A percentile compares a stretch with the other conserved stretches of the same genome.
Evolutionary conservation across 1,140 invertebrate genomes (phyloP).

Genomic region (Uloborus diversus): DNA sequence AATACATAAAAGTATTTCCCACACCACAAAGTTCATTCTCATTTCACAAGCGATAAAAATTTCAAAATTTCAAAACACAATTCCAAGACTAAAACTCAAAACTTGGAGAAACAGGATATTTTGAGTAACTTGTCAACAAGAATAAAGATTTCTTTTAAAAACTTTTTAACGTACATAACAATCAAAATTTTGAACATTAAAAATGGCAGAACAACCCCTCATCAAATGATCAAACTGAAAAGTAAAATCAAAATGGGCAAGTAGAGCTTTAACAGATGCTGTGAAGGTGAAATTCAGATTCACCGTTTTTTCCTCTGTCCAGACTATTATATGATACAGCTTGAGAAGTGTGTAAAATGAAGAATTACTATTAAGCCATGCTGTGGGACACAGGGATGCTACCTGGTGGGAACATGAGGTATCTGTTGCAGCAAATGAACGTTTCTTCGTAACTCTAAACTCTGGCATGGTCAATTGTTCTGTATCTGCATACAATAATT

Average conservation of each 20-base stretch:
- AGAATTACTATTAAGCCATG: conserved; percentile 49
- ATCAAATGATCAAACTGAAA: background rate
- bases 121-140: too few species aligned
- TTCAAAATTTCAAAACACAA: too few species aligned
- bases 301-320: conserved; percentile 6
- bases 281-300: conserved; percentile 22
- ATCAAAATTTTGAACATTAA: background rate
- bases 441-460: too few species aligned
- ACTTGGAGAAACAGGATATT: too few species aligned
- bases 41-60: too few species aligned
- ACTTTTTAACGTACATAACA: background rate
- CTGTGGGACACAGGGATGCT: conserved; percentile 17
- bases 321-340: conserved; percentile 42
- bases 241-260: too few species aligned
- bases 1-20: too few species aligned
- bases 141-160: background rate
- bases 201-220: background rate
- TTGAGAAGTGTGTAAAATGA: conserved; percentile 45
- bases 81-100: too few species aligned
- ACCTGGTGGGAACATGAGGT: conserved; percentile 38
- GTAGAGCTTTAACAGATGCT: conserved; percentile 35
- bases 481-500: too few species aligned
- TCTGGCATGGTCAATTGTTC: too few species aligned
- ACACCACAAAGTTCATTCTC: too few species aligned
- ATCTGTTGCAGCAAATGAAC: too few species aligned